Evolutionary conservation across 2,113 vertebrate genomes (phyloP).

Genomic region (Hydrochoerus hydrochaeris): DNA sequence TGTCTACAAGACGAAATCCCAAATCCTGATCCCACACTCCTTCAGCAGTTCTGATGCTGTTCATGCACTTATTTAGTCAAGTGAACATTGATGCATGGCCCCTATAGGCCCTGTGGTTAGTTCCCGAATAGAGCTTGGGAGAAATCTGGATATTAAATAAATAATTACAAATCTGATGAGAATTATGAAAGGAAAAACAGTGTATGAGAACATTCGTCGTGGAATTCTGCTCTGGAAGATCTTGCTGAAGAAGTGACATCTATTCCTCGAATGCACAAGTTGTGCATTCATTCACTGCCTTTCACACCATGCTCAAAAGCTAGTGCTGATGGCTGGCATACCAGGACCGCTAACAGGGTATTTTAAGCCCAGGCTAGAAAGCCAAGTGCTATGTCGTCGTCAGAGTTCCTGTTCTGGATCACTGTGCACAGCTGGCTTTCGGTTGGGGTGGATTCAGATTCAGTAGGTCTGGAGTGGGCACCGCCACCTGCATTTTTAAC

Average conservation of each 20-base stretch:
- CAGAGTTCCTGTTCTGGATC: neutral
- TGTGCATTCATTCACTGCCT: neutral
- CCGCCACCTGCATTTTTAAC: neutral
- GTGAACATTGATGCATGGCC: neutral
- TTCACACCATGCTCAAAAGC: neutral
- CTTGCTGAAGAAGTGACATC: neutral
- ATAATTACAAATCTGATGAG: conserved; percentile 6
- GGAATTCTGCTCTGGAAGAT: neutral
- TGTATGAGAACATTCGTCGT: neutral
- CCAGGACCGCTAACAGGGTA: neutral
- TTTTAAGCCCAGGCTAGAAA: neutral
- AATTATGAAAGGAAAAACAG: neutral
- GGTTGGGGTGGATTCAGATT: neutral
- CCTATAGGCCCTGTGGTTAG: neutral
- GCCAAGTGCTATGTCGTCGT: neutral
- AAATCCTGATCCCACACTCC: neutral
- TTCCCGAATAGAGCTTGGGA: neutral
- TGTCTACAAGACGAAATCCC: neutral
- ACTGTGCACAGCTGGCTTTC: neutral
- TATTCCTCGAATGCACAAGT: neutral
- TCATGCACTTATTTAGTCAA: neutral
- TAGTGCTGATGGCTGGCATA: neutral
- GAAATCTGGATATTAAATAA: neutral
- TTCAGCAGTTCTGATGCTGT: neutral
- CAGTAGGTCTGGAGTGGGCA: neutral